Percentiles rank a stretch among this genome's conserved stretches.
Conservation (phyloP, 1,140 invertebrate genomes). For the Thaumetopoea pityocampa region DNA sequence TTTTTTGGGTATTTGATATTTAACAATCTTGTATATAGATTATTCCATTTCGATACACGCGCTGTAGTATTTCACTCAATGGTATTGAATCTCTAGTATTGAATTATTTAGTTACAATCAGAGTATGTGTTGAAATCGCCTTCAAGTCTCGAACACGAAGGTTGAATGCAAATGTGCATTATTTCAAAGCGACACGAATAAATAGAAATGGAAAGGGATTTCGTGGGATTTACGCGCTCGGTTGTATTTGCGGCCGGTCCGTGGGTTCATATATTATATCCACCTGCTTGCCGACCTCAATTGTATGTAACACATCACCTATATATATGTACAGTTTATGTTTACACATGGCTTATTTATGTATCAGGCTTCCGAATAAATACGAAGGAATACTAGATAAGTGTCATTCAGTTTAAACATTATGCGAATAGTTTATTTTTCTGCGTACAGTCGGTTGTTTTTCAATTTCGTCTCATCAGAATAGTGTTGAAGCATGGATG, state of each 20-base stretch:
- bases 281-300: conserved; percentile 20
- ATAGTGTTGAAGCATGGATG: no score
- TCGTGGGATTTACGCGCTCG: conserved; percentile 4
- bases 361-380: conserved; percentile 24
- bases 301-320: conserved; percentile 13
- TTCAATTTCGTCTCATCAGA: no score
- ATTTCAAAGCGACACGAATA: conserved; percentile 9
- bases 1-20: no score
- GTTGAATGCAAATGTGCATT: conserved; percentile 39
- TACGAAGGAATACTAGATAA: conserved; percentile 34
- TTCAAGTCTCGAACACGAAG: conserved; percentile 39
- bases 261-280: conserved; percentile 1
- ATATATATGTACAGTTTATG: conserved; percentile 32
- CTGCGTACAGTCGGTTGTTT: no score
- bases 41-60: neutral
- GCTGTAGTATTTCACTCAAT: neutral
- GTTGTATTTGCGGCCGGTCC: neutral
- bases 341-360: conserved; percentile 33
- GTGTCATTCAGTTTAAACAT: conserved; percentile 16
- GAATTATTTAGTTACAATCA: conserved; percentile 20
- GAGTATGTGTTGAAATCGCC: conserved; percentile 35
- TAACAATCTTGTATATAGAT: neutral
- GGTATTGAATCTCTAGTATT: neutral
- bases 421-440: conserved; percentile 1
- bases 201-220: conserved; percentile 5